Base-by-base conservation (phyloP, 2,113 vertebrate species). In the Alosa alosa region DNA sequence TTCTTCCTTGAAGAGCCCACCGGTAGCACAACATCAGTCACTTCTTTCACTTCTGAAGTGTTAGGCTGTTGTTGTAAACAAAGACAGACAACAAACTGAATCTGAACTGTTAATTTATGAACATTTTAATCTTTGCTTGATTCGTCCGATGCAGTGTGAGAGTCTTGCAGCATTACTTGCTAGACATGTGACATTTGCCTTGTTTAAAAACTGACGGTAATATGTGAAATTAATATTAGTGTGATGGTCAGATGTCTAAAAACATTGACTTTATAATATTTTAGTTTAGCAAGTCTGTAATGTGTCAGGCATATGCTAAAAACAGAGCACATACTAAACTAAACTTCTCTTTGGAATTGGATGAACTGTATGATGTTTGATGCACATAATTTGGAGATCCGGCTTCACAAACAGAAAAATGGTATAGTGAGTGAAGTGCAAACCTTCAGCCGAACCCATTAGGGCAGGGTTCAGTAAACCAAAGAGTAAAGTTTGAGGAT, bases 1-100 rank as follows among this genome's bases (percentile, higher is more conserved):
- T 94, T 91, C 89, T 96, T 94, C 89, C 88, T 92, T 39, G 95
- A 92, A 57, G 96, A 96, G 82, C 91, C 93, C 15, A 81, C 92
- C 90, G 95, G 94, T 94, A 94, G 72, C 72, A 41, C 13, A 10
- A 78, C 9, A 36, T 75, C 13, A 78, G 31, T 78, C 89, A 9
- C 60, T 52, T n/a, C 17, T 6, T 41, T 83, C 31, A n/a, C 39
- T 46, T 18, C 18, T 72, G 1, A 39, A 39, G 72, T 10, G 4
- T 75, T 15, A 36, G 6, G 15, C 0, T 13, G 64, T 25, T 25
- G 9, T 31, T 68, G n/a, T 55, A 18, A 55, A 60, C 55, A 57
- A 18, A 20, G 0, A 64, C n/a, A n/a, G 7, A 17, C 36, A 78
- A 41, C 13, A 36, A 72, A 72, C 25, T 78, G 15, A 36, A 78